Evolutionary conservation across 2,113 vertebrate genomes (phyloP), one percentile per base, ranked within the genome.

Genomic region (Ochotona princeps): DNA sequence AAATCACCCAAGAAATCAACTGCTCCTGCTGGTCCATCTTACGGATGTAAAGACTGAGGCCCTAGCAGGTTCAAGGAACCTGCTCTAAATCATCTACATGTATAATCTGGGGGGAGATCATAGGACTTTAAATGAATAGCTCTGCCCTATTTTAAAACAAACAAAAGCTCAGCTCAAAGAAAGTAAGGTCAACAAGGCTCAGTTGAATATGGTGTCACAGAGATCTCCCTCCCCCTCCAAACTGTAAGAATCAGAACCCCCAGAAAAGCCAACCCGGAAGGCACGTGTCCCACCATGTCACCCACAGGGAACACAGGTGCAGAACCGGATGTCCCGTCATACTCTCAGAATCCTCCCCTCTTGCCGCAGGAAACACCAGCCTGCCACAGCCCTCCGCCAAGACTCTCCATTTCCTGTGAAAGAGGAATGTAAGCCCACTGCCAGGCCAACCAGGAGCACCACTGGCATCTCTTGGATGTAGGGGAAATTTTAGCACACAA

Each of bases 31-130:
- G 20, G n/a, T 20, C 66, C 95, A 49, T 82, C 93, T 83, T 63
- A 57, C 32, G 84, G 87, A 73, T 26, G n/a, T 73, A 81, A 72
- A 92, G 91, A 92, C 54, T 49, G 61, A 96, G 80, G 44, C 26
- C 35, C 61, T 51, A 12, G 35, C 32, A 84, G 72, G 35, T 8
- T 26, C 65, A 90, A 32, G 44, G 1, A 57, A 32, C 17, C 28
- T 81, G 60, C 44, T 51, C 18, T 57, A 8, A 32, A 30, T 23
- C 51, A 70, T 23, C 51, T 49, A 61, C 0, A 13, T 8, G 61
- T 35, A 49, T 57, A 26, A 44, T 70, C 30, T 32, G 10, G 20
- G 63, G 74, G 89, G n/a, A 83, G 26, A 76, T 32, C 35, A 51
- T 21, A 92, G 20, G 38, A 7, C 25, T 44, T 57, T 81, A 38